Conservation (phyloP, 2,888 invertebrate species). For the Pantelozetes paolii region DNA sequence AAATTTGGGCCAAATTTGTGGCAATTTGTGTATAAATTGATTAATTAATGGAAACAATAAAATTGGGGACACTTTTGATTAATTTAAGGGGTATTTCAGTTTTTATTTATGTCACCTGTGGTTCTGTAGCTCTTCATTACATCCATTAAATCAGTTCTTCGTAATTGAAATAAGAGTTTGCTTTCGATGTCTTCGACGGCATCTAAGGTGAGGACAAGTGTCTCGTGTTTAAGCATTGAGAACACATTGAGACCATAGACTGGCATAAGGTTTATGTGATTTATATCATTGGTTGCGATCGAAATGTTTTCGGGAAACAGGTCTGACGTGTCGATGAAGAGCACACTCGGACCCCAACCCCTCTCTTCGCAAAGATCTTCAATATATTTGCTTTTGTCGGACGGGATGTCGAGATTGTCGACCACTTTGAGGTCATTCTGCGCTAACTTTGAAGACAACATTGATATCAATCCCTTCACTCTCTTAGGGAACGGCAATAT, state of each 20-base stretch:
- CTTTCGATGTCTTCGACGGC: slow-evolving; percentile 66
- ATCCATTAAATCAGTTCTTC: slow-evolving; percentile 43
- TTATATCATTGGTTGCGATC: slow-evolving; percentile 69
- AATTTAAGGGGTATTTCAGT: too few species aligned
- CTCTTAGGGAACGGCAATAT: slow-evolving; percentile 79
- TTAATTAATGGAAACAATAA: too few species aligned
- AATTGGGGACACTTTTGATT: too few species aligned
- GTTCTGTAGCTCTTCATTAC: not conserved
- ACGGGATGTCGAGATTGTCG: slow-evolving; percentile 75
- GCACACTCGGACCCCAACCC: slow-evolving; percentile 92
- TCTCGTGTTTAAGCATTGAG: slow-evolving; percentile 94
- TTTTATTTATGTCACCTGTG: too few species aligned
- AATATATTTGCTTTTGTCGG: slow-evolving; percentile 67
- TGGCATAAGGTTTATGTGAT: slow-evolving; percentile 88
- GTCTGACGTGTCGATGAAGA: slow-evolving; percentile 86
- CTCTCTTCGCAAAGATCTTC: slow-evolving; percentile 73
- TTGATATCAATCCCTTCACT: slow-evolving; percentile 72
- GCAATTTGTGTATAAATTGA: too few species aligned
- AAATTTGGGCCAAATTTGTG: too few species aligned
- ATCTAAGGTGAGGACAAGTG: slow-evolving; percentile 75
- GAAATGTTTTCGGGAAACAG: slow-evolving; percentile 82
- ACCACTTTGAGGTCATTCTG: slow-evolving; percentile 92
- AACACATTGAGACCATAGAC: slow-evolving; percentile 90
- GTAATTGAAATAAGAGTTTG: slow-evolving; percentile 46
- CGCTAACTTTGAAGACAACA: slow-evolving; percentile 82